Base-by-base conservation (phyloP, 2,113 vertebrate species). In the Gymnorhina tibicen region DNA sequence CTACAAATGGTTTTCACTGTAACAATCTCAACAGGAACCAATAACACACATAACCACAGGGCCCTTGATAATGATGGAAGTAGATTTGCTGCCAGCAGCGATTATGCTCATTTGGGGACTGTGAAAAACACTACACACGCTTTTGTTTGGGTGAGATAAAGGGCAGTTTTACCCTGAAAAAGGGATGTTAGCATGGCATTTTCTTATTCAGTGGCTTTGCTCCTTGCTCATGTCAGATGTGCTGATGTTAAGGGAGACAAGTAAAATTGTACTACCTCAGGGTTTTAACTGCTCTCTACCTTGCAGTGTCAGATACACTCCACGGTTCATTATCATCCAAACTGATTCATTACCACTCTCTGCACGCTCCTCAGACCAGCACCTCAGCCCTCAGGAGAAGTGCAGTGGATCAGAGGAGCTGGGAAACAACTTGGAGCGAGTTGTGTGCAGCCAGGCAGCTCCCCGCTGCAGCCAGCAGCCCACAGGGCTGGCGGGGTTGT, bases 21-120 rank as follows among this genome's bases (percentile, higher is more conserved):
- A 92, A 79, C 82, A 62, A 28, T 83, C 92, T 89, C 93, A 70
- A 95, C 86, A 92, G 94, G 93, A 96, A 59, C 56, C 83, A 89
- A 59, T 89, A 86, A 83, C 41, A 75, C 49, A 50, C 9, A 5
- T 86, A 95, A 92, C 93, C 79, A 84, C 64, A 46, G n/a, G 52
- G 72, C 46, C 56, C 89, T 78, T 84, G 76, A 81, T 92, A 95
- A 94, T 33, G 64, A 91, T 77, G 76, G 70, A 95, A 97, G 39
- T 44, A 63, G 83, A 78, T 77, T 39, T 19, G 5, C 86, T 95
- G 92, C 80, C 86, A 95, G 76, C 30, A 75, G 87, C 33, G 70
- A 66, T 96, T 93, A 62, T 15, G 44, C 33, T 85, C 2, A 3
- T 91, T 72, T 86, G 55, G 55, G 64, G 59, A 86, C 79, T 86